phyloP scores from a whole-genome alignment of 2,113 vertebrate species.

The Cervus canadensis region DNA sequence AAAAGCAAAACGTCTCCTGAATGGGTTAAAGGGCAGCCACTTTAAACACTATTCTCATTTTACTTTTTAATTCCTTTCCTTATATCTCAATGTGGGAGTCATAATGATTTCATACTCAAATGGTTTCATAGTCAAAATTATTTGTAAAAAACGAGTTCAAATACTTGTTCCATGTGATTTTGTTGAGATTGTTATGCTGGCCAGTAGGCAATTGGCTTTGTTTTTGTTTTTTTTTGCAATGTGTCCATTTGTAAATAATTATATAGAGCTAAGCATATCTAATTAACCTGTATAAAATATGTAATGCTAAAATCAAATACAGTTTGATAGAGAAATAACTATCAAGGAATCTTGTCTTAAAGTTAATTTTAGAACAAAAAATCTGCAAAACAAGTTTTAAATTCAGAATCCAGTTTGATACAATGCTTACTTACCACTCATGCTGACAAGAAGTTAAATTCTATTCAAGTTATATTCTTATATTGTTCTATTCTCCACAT shows the following conservation, averaged over 20 bases:
- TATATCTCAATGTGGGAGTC: not conserved
- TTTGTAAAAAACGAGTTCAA: not conserved
- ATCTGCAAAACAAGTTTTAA: not conserved
- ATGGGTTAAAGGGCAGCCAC: not conserved
- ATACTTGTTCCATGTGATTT: slow-evolving; percentile 1
- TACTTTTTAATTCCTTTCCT: not conserved
- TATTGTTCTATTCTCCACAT: not conserved
- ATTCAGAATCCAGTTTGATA: not conserved
- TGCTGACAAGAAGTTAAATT: not conserved
- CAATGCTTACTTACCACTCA: not conserved
- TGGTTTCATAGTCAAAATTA: slow-evolving; percentile 15
- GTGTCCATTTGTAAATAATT: not conserved
- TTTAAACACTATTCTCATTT: not conserved
- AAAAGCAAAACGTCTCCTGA: not conserved
- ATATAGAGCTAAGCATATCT: not conserved
- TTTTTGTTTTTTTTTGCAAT: not conserved
- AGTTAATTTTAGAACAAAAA: slow-evolving; percentile 24
- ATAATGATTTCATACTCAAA: slow-evolving; percentile 51
- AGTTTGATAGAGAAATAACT: slow-evolving; percentile 1
- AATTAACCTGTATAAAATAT: not conserved
- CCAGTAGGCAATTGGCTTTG: not conserved
- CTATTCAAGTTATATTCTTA: not conserved
- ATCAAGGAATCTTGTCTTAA: not conserved
- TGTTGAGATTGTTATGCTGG: not conserved
- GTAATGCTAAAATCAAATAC: not conserved